phyloP scores from a whole-genome alignment of 2,888 invertebrate species.

The Ophion ventricosus region DNA sequence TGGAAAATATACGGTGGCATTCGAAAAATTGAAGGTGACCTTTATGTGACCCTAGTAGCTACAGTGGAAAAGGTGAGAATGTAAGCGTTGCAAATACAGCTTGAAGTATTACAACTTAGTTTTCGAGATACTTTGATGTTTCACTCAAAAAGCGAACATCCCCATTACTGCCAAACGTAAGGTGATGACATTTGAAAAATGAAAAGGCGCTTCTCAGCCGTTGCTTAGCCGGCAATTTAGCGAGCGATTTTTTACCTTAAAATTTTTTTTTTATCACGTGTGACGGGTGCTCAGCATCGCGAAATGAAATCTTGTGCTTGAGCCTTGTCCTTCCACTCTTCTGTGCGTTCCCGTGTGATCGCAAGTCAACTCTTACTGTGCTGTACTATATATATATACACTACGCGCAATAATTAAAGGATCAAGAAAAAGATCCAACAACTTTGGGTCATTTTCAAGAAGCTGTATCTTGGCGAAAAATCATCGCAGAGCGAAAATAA shows the following conservation, averaged over 20 bases:
- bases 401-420: too few species aligned
- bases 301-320: conserved; percentile 47
- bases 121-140: background rate
- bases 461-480: too few species aligned
- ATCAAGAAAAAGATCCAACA: too few species aligned
- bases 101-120: background rate
- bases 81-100: too few species aligned
- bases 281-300: conserved; percentile 54
- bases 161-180: conserved; percentile 64
- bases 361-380: conserved; percentile 69
- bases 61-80: too few species aligned
- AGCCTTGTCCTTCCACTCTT: conserved; percentile 33
- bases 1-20: too few species aligned
- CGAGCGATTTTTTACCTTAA: conserved; percentile 29
- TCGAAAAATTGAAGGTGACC: too few species aligned
- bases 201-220: conserved; percentile 15
- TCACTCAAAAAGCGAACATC: background rate
- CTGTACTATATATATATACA: conserved; percentile 43
- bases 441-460: too few species aligned
- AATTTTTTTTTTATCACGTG: too few species aligned
- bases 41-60: too few species aligned
- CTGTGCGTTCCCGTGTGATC: conserved; percentile 39
- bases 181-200: conserved; percentile 62
- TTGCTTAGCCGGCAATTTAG: conserved; percentile 47
- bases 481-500: too few species aligned